Conservation (phyloP, 2,113 vertebrate genomes). For the Colius striatus region DNA sequence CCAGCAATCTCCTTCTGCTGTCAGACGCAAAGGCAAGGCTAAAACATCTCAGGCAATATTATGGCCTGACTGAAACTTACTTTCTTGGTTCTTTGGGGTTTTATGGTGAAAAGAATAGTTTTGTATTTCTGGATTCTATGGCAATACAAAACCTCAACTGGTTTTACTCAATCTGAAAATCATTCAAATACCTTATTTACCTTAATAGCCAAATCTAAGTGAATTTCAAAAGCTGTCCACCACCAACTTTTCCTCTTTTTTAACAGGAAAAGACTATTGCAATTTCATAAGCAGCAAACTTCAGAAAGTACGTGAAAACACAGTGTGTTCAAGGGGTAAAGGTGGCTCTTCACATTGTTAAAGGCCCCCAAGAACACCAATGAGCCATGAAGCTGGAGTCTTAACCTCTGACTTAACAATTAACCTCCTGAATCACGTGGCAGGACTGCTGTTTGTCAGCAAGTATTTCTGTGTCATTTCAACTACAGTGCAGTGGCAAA, state of each 20-base stretch:
- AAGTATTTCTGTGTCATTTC: background rate
- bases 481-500: background rate
- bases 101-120: background rate
- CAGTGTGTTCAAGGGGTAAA: background rate
- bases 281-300: background rate
- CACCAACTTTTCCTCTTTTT: background rate
- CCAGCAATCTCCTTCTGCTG: background rate
- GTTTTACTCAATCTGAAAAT: background rate
- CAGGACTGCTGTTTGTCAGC: background rate
- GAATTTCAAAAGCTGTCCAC: background rate
- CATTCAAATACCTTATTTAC: background rate
- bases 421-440: background rate
- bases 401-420: constrained; percentile 29
- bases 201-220: background rate
- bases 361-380: background rate
- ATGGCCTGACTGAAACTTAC: background rate
- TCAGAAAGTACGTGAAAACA: background rate
- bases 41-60: background rate
- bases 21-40: background rate
- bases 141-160: background rate
- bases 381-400: constrained; percentile 2
- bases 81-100: background rate
- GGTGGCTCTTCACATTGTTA: background rate
- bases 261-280: background rate
- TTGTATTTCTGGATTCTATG: background rate